Conservation (phyloP, 2,888 invertebrate genomes). For the Poecilobothrus nobilitatus region DNA sequence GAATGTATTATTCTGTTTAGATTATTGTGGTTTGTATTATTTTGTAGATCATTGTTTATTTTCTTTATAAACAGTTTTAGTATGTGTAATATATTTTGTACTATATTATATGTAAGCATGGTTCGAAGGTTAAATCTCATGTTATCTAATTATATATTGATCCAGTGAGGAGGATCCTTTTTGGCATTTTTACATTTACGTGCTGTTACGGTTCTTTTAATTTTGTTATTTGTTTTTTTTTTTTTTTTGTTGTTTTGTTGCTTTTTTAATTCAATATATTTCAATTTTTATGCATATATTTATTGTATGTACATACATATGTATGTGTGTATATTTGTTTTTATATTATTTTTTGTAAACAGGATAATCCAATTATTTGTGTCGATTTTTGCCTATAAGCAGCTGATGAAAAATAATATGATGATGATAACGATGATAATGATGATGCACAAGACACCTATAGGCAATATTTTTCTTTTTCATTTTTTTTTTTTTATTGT, state of each 20-base stretch:
- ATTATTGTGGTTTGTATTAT: too few relatives aligned
- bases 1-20: too few relatives aligned
- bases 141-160: background rate
- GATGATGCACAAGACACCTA: background rate
- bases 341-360: background rate
- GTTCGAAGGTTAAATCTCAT: background rate
- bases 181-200: background rate
- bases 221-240: too few relatives aligned
- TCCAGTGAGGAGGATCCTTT: background rate
- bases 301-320: too few relatives aligned
- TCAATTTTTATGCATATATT: too few relatives aligned
- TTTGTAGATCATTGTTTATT: too few relatives aligned
- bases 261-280: too few relatives aligned
- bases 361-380: constrained; percentile 6
- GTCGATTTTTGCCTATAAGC: background rate
- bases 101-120: background rate
- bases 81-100: too few relatives aligned
- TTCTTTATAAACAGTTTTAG: too few relatives aligned
- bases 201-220: background rate
- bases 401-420: background rate
- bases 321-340: background rate
- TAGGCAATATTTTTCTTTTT: background rate
- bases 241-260: too few relatives aligned
- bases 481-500: too few relatives aligned
- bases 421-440: background rate